phyloP scores from a whole-genome alignment of 2,888 invertebrate species.

The Cecidostiba fungosa region DNA sequence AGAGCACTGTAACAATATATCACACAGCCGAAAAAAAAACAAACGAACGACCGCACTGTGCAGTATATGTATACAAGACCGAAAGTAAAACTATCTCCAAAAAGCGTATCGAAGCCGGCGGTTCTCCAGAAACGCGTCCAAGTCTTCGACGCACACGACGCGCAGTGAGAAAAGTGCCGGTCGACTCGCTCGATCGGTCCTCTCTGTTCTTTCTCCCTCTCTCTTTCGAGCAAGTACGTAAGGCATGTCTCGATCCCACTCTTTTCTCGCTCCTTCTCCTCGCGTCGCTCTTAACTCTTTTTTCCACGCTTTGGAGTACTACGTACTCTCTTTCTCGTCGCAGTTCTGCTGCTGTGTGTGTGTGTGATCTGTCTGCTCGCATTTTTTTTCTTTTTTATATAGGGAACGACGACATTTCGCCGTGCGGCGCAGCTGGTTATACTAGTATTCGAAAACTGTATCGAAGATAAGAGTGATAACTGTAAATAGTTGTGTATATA shows the following conservation, averaged over 20 bases:
- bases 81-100: background rate
- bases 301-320: background rate
- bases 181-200: conserved; percentile 59
- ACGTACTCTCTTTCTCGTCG: background rate
- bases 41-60: conserved; percentile 2
- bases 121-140: background rate
- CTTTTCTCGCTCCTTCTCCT: background rate
- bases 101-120: background rate
- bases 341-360: background rate
- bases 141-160: conserved; percentile 30
- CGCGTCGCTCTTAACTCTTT: conserved; percentile 1
- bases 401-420: too few relatives aligned
- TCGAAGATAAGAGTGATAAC: background rate
- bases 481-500: background rate
- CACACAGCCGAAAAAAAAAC: conserved; percentile 1
- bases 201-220: background rate
- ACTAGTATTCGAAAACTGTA: background rate
- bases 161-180: conserved; percentile 55
- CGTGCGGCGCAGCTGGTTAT: background rate
- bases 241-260: background rate
- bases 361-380: background rate
- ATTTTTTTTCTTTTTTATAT: background rate
- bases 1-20: background rate
- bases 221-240: background rate
- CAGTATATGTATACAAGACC: background rate